Evolutionary conservation across 1,140 invertebrate genomes (phyloP).

Genomic region (Apolygus lucorum): DNA sequence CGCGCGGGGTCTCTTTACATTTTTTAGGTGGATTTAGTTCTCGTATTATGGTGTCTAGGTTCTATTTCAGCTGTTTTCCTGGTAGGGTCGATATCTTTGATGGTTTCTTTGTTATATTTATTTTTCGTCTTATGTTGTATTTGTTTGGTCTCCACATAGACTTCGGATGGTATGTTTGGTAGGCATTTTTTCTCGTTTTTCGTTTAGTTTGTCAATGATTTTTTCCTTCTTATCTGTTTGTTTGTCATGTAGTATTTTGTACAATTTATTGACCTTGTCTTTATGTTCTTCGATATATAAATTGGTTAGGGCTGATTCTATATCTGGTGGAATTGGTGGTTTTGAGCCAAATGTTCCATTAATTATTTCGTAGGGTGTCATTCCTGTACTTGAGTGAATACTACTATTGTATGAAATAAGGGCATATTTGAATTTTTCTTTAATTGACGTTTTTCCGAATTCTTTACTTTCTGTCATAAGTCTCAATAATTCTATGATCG

Average conservation of each 20-base stretch:
- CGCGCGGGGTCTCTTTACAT: neutral
- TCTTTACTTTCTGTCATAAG: slow-evolving; percentile 21
- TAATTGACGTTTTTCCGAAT: no score
- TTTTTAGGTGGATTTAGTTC: no score
- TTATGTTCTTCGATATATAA: neutral
- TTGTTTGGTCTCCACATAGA: slow-evolving; percentile 4
- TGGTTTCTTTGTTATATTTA: slow-evolving; percentile 6
- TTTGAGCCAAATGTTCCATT: slow-evolving; percentile 1
- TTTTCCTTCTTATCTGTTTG: neutral
- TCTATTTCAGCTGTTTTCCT: neutral
- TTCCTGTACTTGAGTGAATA: slow-evolving; percentile 30
- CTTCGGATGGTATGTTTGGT: neutral
- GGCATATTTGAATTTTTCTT: slow-evolving; percentile 29
- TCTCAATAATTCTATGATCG: slow-evolving; percentile 32
- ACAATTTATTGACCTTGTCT: slow-evolving; percentile 12
- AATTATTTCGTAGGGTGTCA: slow-evolving; percentile 19
- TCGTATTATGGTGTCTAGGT: slow-evolving; percentile 1
- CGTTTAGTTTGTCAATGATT: no score
- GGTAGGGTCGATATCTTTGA: neutral
- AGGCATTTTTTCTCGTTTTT: neutral
- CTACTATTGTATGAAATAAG: no score
- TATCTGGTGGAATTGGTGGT: neutral
- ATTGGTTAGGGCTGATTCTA: neutral
- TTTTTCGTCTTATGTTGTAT: slow-evolving; percentile 1
- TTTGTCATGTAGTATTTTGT: slow-evolving; percentile 7